Percentiles rank a stretch among this genome's conserved stretches.
Evolutionary conservation across 1,140 invertebrate species (phyloP).

Genomic region (Dreissena rostriformis): DNA sequence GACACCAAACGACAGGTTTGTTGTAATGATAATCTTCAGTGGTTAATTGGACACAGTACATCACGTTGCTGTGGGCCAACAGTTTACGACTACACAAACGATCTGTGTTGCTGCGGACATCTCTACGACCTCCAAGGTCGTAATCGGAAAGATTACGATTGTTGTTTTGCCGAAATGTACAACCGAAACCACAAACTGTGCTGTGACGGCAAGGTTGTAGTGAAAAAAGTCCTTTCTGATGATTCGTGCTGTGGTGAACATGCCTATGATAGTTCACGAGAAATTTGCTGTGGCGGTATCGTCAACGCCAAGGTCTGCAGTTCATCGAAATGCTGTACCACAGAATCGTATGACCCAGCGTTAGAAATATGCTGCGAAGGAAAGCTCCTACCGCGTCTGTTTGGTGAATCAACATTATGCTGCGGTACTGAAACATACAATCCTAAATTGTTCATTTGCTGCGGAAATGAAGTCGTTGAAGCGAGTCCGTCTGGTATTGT

Average conservation of each 20-base stretch:
- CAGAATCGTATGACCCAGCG: conserved; percentile 32
- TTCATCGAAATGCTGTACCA: conserved; percentile 29
- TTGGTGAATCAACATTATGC: conserved; percentile 32
- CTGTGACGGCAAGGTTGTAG: conserved; percentile 41
- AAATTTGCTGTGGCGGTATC: conserved; percentile 46
- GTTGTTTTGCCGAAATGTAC: neutral
- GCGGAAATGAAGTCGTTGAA: conserved; percentile 33
- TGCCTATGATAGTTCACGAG: conserved; percentile 43
- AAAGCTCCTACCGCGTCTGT: conserved; percentile 20
- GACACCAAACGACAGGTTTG: conserved; percentile 32
- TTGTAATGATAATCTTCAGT: conserved; percentile 34
- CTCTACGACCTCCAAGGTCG: neutral
- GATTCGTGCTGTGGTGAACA: conserved; percentile 40
- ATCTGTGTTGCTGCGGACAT: neutral
- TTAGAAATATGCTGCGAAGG: conserved; percentile 53
- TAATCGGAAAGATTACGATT: neutral
- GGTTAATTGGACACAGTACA: neutral
- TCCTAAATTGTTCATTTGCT: conserved; percentile 25
- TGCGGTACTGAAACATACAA: conserved; percentile 34
- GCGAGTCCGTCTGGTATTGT: too few species aligned
- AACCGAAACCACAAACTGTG: neutral
- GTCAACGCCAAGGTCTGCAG: neutral
- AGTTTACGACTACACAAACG: neutral
- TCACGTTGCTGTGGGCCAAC: neutral
- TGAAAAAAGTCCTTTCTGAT: conserved; percentile 32